Conservation (phyloP, 2,888 invertebrate genomes). For the Heliconius ismenius region DNA sequence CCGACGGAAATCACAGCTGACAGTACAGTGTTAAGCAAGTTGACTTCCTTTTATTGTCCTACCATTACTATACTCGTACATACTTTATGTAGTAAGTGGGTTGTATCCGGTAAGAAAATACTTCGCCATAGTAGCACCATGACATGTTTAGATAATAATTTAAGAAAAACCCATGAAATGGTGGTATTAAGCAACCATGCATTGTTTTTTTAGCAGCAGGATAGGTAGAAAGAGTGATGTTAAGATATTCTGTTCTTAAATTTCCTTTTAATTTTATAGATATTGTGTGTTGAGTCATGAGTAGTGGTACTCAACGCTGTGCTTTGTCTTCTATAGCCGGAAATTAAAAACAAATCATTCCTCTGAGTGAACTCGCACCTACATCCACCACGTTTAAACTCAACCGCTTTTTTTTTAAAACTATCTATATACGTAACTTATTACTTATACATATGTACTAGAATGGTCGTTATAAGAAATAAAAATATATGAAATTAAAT, state of each 20-base stretch:
- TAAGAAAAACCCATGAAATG: background rate
- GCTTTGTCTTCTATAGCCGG: background rate
- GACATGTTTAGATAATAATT: background rate
- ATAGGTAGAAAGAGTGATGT: background rate
- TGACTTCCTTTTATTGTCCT: conserved; percentile 52
- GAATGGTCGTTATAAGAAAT: background rate
- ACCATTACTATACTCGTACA: conserved; percentile 41
- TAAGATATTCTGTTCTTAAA: no score
- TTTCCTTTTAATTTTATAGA: background rate
- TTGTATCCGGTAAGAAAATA: conserved; percentile 37
- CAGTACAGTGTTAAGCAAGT: conserved; percentile 23
- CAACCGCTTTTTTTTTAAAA: no score
- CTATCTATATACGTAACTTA: no score
- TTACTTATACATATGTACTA: no score
- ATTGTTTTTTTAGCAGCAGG: background rate
- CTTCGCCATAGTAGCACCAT: background rate
- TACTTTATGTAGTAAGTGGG: conserved; percentile 48
- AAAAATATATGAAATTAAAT: background rate
- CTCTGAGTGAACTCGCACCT: no score
- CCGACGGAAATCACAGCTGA: conserved; percentile 30
- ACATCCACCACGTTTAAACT: no score
- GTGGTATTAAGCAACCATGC: background rate
- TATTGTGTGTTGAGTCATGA: background rate
- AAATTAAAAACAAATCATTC: no score
- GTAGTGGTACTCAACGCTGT: background rate